Percentiles rank a stretch among this genome's conserved stretches.
phyloP scores from a whole-genome alignment of 2,797 vertebrate species.

The Numenius phaeopus region DNA sequence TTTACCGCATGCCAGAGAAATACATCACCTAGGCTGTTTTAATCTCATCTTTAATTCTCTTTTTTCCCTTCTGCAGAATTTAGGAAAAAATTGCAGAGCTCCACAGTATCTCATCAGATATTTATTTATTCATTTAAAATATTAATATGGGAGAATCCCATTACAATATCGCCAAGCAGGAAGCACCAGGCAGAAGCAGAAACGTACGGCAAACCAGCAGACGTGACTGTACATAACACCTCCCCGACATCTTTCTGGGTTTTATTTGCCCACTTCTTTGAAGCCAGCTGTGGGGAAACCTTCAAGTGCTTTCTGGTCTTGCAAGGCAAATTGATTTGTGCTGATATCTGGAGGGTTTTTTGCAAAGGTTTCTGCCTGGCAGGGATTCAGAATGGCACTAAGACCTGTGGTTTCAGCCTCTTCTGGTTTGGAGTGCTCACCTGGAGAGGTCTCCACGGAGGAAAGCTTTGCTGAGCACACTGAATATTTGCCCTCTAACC shows the following conservation, averaged over 20 bases:
- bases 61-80: slow-evolving; percentile 32
- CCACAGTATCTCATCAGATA: slow-evolving; percentile 50
- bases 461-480: neutral
- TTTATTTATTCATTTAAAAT: slow-evolving; percentile 73
- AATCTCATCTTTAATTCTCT: slow-evolving; percentile 71
- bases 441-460: neutral
- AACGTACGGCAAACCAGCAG: neutral
- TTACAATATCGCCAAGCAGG: neutral
- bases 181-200: neutral
- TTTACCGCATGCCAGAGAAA: slow-evolving; percentile 18
- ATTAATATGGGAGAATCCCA: slow-evolving; percentile 62
- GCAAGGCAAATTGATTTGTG: neutral
- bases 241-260: neutral
- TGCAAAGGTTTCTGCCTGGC: neutral
- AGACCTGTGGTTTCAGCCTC: neutral
- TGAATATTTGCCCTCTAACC: neutral
- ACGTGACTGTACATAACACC: neutral
- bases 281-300: neutral
- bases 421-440: neutral
- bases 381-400: neutral
- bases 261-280: neutral
- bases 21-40: slow-evolving; percentile 52
- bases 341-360: neutral
- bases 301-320: neutral
- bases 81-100: slow-evolving; percentile 26